phyloP scores from a whole-genome alignment of 2,797 vertebrate genomes.

The Lepus townsendii region DNA sequence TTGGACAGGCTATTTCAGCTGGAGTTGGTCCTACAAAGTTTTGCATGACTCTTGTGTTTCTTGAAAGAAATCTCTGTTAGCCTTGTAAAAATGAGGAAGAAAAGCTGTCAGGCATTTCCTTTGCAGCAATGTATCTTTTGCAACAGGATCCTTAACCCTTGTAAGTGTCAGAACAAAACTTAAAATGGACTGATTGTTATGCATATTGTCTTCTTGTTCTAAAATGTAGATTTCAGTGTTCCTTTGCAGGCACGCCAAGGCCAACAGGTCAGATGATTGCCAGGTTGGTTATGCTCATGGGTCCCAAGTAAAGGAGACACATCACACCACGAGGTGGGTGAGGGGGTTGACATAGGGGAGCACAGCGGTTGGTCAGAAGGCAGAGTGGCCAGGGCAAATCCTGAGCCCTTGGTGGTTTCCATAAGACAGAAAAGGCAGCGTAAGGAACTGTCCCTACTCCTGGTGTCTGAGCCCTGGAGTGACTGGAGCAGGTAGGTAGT shows the following conservation, averaged over 20 bases:
- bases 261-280: neutral
- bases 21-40: neutral
- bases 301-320: neutral
- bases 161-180: neutral
- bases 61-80: neutral
- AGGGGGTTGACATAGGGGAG: too few relatives aligned
- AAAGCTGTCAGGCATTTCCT: neutral
- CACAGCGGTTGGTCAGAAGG: neutral
- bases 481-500: neutral
- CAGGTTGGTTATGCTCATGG: neutral
- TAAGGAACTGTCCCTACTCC: neutral
- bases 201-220: neutral
- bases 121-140: neutral
- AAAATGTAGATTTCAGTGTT: neutral
- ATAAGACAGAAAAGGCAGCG: neutral
- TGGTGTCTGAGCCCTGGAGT: neutral
- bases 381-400: neutral
- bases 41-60: neutral
- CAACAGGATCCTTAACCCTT: neutral
- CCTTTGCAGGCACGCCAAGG: neutral
- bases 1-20: neutral
- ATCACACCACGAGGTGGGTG: neutral
- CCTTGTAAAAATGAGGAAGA: neutral
- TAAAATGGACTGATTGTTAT: neutral
- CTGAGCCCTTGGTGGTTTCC: neutral